Base-by-base conservation (phyloP, 2,888 invertebrate species). In the Tinea trinotella region DNA sequence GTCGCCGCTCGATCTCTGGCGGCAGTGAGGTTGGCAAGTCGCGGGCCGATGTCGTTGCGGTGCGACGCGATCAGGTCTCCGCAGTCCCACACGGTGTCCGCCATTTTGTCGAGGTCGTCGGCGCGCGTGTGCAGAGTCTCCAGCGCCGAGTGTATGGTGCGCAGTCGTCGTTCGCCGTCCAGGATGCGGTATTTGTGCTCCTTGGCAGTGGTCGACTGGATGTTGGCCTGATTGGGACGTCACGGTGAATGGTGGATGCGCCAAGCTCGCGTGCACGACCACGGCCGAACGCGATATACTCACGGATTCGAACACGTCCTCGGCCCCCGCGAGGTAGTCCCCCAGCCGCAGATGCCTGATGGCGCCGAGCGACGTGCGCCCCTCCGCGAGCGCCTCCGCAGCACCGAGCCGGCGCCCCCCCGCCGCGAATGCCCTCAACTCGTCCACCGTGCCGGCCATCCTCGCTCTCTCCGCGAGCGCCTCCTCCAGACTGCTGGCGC, bases 61-160 rank as follows among this genome's bases (percentile, higher is more conserved):
- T 89, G 80, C 0, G 82, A 86, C 2, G 77, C 78, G 0, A 90
- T 81, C 0, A 76, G 66, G 6, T 87, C 86, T 2, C 84, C 74
- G 13, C 88, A 74, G 13, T 69, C 71, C 65, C 87, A 82, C 53
- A 89, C 84, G 0, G 72, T 68, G 40, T 79, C 77, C 0, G 87
- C 80, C 13, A 88, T 71, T 3, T 71, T 71, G 3, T 78, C 72
- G 13, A 89, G 64, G 53, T 88, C 87, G 0, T 78, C 77, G 0
- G 84, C 76, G 49, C 74, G 77, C 17, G 65, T 65, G 61, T 70
- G 81, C 81, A 71, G 87, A 49, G 58, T 64, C 55, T 63, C 76
- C n/a, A 70, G 71, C 12, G 57, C 68, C 17, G 60, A 59, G 53
- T 61, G 69, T 1, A 82, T 57, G 17, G 59, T 60, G n/a, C 59